Conservation (phyloP, 1,140 invertebrate genomes). For the Hycleus phaleratus region DNA sequence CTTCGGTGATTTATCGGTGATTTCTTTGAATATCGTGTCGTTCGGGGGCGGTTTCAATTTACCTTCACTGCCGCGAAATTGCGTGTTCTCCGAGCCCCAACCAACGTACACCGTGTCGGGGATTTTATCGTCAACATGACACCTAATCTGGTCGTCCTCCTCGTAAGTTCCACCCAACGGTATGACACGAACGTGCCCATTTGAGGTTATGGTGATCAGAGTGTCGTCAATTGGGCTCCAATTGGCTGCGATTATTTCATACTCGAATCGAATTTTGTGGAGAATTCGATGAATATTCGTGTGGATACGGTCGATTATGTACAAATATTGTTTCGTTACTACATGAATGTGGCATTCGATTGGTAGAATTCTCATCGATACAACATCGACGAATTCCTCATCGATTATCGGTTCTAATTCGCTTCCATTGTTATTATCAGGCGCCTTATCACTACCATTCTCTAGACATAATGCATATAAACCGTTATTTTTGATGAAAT, state of each 20-base stretch:
- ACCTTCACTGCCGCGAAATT: constrained; percentile 23
- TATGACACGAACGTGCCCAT: neutral
- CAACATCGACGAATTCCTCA: neutral
- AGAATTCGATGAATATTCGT: neutral
- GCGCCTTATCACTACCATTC: neutral
- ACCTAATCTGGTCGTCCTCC: neutral
- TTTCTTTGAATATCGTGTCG: neutral
- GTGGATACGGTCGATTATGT: neutral
- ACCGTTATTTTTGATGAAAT: neutral
- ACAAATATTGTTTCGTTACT: neutral
- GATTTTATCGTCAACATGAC: neutral
- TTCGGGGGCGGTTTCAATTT: neutral
- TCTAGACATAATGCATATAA: neutral
- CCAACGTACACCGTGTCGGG: constrained; percentile 23
- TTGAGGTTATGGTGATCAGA: neutral
- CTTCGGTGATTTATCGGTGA: constrained; percentile 5
- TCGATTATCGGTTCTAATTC: neutral
- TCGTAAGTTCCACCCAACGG: neutral
- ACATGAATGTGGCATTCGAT: constrained; percentile 1
- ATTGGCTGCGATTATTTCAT: neutral
- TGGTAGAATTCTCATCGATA: neutral
- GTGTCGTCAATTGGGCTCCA: constrained; percentile 5
- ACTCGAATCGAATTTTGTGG: neutral
- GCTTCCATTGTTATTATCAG: neutral
- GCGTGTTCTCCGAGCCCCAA: constrained; percentile 28